Evolutionary conservation across 2,888 invertebrate genomes (phyloP).

Genomic region (Meteorus cinctellus): DNA sequence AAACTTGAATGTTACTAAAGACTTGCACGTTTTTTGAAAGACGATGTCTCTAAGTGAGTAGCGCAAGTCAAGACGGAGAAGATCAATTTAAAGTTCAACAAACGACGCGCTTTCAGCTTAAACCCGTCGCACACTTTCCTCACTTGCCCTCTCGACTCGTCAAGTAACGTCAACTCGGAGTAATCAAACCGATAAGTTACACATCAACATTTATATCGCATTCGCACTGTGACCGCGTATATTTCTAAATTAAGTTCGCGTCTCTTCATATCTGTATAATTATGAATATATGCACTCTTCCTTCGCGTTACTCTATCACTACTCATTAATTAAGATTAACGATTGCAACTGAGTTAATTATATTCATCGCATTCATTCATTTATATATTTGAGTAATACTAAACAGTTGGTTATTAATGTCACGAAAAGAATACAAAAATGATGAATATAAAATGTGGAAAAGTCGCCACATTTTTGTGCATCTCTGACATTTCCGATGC

Average conservation of each 20-base stretch:
- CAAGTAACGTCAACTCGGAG: conserved; percentile 48
- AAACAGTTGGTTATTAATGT: neutral
- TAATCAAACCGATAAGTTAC: conserved; percentile 54
- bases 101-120: conserved; percentile 52
- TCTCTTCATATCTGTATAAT: neutral
- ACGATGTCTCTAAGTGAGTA: conserved; percentile 48
- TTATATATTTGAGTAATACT: neutral
- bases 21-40: conserved; percentile 49
- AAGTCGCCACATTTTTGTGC: conserved; percentile 9
- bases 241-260: neutral
- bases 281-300: no score
- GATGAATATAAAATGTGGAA: neutral
- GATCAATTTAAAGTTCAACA: conserved; percentile 68
- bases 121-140: conserved; percentile 23
- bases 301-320: neutral
- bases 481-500: conserved; percentile 32
- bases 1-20: conserved; percentile 52
- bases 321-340: neutral
- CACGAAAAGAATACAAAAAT: neutral
- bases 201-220: conserved; percentile 33
- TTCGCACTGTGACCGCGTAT: neutral
- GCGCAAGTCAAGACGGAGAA: conserved; percentile 38
- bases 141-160: conserved; percentile 39
- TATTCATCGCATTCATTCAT: no score
- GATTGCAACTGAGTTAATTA: no score